Evolutionary conservation across 2,888 invertebrate genomes (phyloP).

Genomic region (Brachyptera risi): DNA sequence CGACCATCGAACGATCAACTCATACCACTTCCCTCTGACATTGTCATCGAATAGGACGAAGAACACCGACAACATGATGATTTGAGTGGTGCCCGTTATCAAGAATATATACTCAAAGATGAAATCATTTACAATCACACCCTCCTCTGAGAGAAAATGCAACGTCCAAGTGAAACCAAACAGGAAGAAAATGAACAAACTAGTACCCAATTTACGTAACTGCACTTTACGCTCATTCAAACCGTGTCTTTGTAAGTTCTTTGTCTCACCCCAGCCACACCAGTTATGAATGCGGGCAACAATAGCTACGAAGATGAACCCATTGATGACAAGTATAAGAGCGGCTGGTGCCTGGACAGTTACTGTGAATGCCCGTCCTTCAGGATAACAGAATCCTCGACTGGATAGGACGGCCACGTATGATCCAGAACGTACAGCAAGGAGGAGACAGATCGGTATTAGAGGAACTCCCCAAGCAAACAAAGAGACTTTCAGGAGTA

Average conservation of each 20-base stretch:
- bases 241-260: not conserved
- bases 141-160: not conserved
- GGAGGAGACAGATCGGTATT: not conserved
- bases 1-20: not conserved
- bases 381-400: slow-evolving; percentile 15
- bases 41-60: not conserved
- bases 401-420: not conserved
- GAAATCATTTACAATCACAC: not conserved
- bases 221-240: not conserved
- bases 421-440: not conserved
- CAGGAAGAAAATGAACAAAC: not conserved
- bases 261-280: not conserved
- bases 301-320: slow-evolving; percentile 3
- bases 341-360: slow-evolving; percentile 6
- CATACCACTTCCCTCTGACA: not conserved
- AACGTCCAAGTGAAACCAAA: not conserved
- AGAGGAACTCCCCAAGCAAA: slow-evolving; percentile 13
- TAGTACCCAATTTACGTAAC: not conserved
- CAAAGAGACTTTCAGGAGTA: slow-evolving; percentile 5
- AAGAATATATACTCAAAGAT: not conserved
- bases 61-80: not conserved
- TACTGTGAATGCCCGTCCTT: no score
- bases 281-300: not conserved
- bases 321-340: not conserved
- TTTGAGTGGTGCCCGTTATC: not conserved